A percentile compares a stretch with the other conserved stretches of the same genome.
Evolutionary conservation across 2,888 invertebrate genomes (phyloP).

Genomic region (Euproctis similis): DNA sequence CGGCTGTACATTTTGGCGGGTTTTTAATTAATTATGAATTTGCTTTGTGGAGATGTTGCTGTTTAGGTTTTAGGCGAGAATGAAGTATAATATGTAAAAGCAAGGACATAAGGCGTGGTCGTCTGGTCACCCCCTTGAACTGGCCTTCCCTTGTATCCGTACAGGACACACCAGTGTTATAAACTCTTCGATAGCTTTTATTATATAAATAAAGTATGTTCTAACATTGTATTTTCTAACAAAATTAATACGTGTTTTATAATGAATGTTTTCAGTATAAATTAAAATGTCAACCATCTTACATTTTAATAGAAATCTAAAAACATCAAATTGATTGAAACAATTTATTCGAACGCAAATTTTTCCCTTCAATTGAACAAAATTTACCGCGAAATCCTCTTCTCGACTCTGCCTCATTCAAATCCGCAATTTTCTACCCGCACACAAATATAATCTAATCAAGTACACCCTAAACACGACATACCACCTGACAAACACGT

Average conservation of each 20-base stretch:
- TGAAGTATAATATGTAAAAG: no score
- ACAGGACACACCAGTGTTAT: no score
- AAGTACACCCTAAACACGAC: constrained; percentile 10
- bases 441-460: constrained; percentile 9
- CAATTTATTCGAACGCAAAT: background rate
- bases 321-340: background rate
- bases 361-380: background rate
- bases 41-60: background rate
- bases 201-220: no score
- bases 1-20: constrained; percentile 13
- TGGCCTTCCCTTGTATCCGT: no score
- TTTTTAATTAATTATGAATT: background rate
- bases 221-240: no score
- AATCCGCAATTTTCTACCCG: constrained; percentile 6
- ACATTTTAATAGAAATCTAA: background rate
- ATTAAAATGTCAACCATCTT: no score
- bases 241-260: no score
- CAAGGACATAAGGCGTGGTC: no score
- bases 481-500: constrained; percentile 14
- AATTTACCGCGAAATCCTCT: background rate
- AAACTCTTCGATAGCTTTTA: no score
- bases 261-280: no score
- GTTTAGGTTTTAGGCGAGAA: background rate
- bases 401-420: constrained; percentile 3
- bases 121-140: no score